Conservation (phyloP, 2,113 vertebrate genomes). For the Loxodonta africana region DNA sequence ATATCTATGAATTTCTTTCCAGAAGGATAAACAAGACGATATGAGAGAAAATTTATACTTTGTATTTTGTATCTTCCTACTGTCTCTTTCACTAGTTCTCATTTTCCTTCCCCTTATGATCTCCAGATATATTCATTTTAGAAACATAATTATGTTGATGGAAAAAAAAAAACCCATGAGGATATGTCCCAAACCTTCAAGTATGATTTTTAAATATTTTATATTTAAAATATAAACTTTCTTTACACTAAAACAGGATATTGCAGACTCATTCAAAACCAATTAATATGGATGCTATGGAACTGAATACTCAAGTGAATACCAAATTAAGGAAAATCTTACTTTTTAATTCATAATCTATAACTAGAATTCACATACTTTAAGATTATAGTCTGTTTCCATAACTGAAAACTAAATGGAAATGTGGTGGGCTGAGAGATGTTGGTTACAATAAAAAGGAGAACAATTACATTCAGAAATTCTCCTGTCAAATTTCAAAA, state of each 20-base stretch:
- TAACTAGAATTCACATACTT: conserved; percentile 37
- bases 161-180: neutral
- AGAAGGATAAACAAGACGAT: conserved; percentile 32
- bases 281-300: neutral
- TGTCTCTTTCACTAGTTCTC: neutral
- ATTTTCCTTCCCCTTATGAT: neutral
- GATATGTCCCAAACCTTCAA: conserved; percentile 8
- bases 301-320: conserved; percentile 29
- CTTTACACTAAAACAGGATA: neutral
- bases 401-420: conserved; percentile 45
- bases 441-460: neutral
- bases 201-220: neutral
- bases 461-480: conserved; percentile 6
- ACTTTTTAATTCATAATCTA: conserved; percentile 50
- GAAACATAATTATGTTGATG: conserved; percentile 52
- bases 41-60: conserved; percentile 6
- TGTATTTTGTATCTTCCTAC: conserved; percentile 5
- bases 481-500: conserved; percentile 40
- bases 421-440: conserved; percentile 30
- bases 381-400: conserved; percentile 19
- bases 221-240: neutral
- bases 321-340: neutral
- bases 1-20: conserved; percentile 40
- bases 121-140: conserved; percentile 52
- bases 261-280: conserved; percentile 8